Conservation (phyloP, 2,797 vertebrate species). For the Phoeniculus purpureus region DNA sequence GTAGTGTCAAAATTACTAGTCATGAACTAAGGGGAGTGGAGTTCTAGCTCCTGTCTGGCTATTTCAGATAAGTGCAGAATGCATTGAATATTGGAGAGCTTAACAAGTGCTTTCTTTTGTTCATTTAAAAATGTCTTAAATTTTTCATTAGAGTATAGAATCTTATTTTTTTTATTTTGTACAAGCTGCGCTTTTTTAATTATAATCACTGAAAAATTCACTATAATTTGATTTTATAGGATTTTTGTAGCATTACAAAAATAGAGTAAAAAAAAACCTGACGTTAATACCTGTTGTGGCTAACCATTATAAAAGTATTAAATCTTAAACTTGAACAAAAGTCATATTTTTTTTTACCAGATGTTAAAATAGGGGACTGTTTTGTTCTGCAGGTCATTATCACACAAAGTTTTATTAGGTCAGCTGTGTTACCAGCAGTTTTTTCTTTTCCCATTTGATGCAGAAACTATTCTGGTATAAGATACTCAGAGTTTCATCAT, state of each 20-base stretch:
- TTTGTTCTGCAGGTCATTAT: conserved; percentile 60
- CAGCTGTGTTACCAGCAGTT: conserved; percentile 64
- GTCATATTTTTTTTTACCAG: conserved; percentile 72
- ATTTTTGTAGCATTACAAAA: conserved; percentile 82
- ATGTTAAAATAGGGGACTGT: conserved; percentile 60
- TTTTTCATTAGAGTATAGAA: conserved; percentile 81
- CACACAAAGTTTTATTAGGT: conserved; percentile 47
- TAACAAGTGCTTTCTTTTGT: conserved; percentile 81
- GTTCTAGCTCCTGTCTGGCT: conserved; percentile 73
- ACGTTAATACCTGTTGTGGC: conserved; percentile 82
- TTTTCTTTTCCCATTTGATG: conserved; percentile 62
- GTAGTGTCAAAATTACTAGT: conserved; percentile 78
- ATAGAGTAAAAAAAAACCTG: conserved; percentile 71
- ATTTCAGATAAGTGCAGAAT: conserved; percentile 77
- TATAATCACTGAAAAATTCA: conserved; percentile 80
- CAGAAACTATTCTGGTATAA: conserved; percentile 60
- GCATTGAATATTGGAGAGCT: conserved; percentile 75
- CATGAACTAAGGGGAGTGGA: conserved; percentile 67
- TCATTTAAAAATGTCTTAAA: conserved; percentile 78
- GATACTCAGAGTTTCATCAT: conserved; percentile 47
- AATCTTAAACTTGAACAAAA: conserved; percentile 79
- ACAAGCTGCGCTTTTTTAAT: conserved; percentile 82
- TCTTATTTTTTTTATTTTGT: conserved; percentile 83
- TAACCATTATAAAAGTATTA: conserved; percentile 81
- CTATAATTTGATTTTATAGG: conserved; percentile 83